Evolutionary conservation across 2,797 vertebrate genomes (phyloP).

Genomic region (Megalops cyprinoides): DNA sequence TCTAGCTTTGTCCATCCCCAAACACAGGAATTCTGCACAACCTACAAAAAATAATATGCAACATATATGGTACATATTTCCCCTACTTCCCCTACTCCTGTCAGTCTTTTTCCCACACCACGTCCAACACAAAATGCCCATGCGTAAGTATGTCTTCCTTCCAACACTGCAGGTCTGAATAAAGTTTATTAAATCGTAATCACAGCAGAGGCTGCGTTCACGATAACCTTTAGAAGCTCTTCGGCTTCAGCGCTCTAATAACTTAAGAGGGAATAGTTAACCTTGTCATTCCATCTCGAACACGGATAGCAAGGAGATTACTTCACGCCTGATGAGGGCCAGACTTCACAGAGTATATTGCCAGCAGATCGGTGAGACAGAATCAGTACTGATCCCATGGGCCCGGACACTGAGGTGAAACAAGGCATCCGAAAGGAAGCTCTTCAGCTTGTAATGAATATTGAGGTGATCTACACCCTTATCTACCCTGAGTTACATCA

Average conservation of each 20-base stretch:
- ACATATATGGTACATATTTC: no score
- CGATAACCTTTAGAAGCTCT: neutral
- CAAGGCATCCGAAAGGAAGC: neutral
- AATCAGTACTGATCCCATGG: neutral
- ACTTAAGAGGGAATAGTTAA: neutral
- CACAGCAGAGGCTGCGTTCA: neutral
- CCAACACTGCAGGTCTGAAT: neutral
- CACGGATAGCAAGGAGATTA: neutral
- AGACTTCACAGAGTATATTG: neutral
- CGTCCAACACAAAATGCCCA: neutral
- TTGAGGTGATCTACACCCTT: neutral
- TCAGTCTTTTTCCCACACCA: no score
- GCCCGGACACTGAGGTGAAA: conserved; percentile 2
- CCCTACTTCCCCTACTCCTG: no score
- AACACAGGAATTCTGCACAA: neutral
- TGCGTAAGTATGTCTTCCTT: neutral
- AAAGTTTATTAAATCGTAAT: neutral
- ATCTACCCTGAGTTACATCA: neutral
- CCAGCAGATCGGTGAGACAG: neutral
- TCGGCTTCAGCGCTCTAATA: neutral
- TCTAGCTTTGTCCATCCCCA: neutral
- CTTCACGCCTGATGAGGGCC: neutral
- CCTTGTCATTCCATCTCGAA: neutral
- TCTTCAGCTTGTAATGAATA: neutral
- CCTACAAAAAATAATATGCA: neutral